Base-by-base conservation (phyloP, 2,797 vertebrate genomes). In the Cyclopterus lumpus region DNA sequence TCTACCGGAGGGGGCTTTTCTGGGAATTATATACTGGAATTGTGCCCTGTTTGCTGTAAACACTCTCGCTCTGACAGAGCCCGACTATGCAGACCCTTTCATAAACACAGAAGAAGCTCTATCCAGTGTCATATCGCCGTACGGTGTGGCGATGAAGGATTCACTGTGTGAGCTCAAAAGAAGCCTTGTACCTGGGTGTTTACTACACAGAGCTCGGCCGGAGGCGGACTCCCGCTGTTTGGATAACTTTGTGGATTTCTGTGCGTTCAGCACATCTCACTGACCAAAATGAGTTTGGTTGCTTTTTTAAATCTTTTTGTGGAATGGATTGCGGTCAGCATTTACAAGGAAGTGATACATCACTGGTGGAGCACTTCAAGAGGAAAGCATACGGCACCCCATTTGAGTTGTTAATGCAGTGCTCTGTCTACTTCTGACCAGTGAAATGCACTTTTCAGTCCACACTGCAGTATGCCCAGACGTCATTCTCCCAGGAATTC, bases 81-180 rank as follows among this genome's bases (percentile, higher is more conserved):
- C 75, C 79, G 54, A 62, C 75, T 91, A 79, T 91, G 77, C 79
- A 77, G 69, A 71, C 55, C 28, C 71, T 66, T 80, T 86, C 74
- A 77, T 66, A 73, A 85, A 87, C 73, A 88, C 84, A 86, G 61
- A 77, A 74, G 76, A 84, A 48, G 53, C 77, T 75, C 78, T 90
- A 82, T 88, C 59, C 82, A 64, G 85, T 55, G 59, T 63, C 15
- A 42, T 61, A 3, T 26, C 6, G 36, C 80, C 70, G 72, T 81
- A 80, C 81, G 36, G 73, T 40, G 64, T n/a, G 1, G 66, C 51
- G 2, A 90, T 90, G 91, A 94, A 94, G 75, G 85, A 85, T 84
- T 74, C 81, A 86, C 79, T 94, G 88, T 94, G 68, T 57, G 78
- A 75, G 53, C 75, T 94, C 68, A 93, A 94, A 91, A 81, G 90